A percentile compares a stretch with the other conserved stretches of the same genome.
Conservation (phyloP, 1,140 invertebrate species). For the Drosophila orena region DNA sequence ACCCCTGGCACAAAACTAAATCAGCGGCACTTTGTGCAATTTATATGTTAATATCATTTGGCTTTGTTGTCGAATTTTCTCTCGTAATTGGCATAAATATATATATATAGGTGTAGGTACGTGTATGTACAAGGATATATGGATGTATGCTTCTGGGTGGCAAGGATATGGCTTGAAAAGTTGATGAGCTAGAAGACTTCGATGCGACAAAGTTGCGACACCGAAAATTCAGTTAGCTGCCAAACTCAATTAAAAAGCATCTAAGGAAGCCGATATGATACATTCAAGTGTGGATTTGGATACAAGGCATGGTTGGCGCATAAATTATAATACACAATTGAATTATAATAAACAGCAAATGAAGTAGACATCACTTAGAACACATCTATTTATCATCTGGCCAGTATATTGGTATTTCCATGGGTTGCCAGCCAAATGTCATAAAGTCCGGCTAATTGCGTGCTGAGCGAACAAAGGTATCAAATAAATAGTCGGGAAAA, state of each 20-base stretch:
- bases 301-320: background rate
- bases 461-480: constrained; percentile 26
- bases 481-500: constrained; percentile 38
- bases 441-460: constrained; percentile 36
- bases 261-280: background rate
- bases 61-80: constrained; percentile 71
- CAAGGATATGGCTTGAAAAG: constrained; percentile 25
- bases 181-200: constrained; percentile 73
- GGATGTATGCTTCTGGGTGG: background rate
- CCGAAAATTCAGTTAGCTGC: constrained; percentile 57
- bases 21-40: constrained; percentile 82
- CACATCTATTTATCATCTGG: no score
- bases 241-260: constrained; percentile 60
- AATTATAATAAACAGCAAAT: background rate
- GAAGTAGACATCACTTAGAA: background rate
- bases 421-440: background rate
- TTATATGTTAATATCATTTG: constrained; percentile 83
- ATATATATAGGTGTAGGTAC: background rate
- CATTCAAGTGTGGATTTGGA: background rate
- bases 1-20: constrained; percentile 64
- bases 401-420: constrained; percentile 1
- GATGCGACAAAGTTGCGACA: constrained; percentile 74
- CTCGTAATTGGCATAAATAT: constrained; percentile 58
- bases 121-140: background rate
- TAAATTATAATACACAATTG: constrained; percentile 4